Conservation (phyloP, 2,888 invertebrate species). For the Luperina testacea region DNA sequence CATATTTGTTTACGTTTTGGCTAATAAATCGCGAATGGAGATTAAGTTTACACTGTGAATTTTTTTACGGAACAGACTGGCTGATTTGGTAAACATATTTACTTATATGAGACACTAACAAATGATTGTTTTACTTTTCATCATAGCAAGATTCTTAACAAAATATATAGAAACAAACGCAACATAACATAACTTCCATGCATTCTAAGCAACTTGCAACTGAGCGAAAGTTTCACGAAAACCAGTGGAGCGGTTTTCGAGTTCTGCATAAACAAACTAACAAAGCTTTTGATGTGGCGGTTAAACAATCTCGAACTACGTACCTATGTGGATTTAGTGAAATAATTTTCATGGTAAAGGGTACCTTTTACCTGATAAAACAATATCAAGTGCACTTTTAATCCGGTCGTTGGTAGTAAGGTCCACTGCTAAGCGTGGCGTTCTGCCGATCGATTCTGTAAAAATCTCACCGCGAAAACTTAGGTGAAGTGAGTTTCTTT, state of each 20-base stretch:
- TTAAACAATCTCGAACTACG: slow-evolving; percentile 10
- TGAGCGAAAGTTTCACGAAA: slow-evolving; percentile 7
- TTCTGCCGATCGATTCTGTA: too few relatives aligned
- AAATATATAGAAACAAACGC: not conserved
- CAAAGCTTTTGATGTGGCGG: slow-evolving; percentile 30
- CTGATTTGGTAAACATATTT: too few relatives aligned
- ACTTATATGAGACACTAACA: too few relatives aligned
- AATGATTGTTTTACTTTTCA: not conserved
- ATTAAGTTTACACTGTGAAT: too few relatives aligned
- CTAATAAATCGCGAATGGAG: too few relatives aligned
- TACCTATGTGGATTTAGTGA: not conserved
- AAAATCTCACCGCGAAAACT: too few relatives aligned
- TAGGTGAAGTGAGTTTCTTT: too few relatives aligned
- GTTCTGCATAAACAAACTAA: slow-evolving; percentile 17
- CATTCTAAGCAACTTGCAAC: slow-evolving; percentile 21
- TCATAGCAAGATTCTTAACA: too few relatives aligned
- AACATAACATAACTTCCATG: not conserved
- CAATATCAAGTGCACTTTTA: not conserved
- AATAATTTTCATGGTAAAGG: not conserved
- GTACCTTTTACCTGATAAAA: not conserved
- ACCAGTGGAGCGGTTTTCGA: slow-evolving; percentile 15
- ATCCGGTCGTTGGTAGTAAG: not conserved
- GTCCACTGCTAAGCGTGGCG: too few relatives aligned
- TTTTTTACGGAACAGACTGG: too few relatives aligned
- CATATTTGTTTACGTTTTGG: too few relatives aligned